Conservation (phyloP, 2,888 invertebrate species). For the Cyclophora albipunctata region DNA sequence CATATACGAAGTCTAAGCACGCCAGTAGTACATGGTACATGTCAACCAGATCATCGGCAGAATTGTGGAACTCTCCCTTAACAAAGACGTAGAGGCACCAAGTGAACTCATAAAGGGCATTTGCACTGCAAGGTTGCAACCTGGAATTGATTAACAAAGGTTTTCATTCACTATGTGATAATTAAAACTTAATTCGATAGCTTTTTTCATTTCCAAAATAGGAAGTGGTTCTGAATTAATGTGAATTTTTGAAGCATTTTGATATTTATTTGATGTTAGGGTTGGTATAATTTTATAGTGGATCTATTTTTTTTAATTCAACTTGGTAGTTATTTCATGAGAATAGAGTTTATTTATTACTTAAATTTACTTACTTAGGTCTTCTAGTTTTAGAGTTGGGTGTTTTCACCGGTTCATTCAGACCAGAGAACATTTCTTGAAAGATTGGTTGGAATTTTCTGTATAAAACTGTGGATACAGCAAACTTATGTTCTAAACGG, state of each 20-base stretch:
- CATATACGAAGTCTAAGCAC: slow-evolving; percentile 92
- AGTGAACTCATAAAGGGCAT: slow-evolving; percentile 92
- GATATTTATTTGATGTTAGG: too few relatives aligned
- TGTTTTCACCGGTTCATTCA: slow-evolving; percentile 73
- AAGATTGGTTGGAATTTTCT: slow-evolving; percentile 94
- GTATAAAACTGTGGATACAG: slow-evolving; percentile 94
- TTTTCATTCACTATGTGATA: too few relatives aligned
- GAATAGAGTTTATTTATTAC: too few relatives aligned
- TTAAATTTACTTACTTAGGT: slow-evolving; percentile 45
- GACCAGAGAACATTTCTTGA: slow-evolving; percentile 86
- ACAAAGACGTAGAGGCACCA: slow-evolving; percentile 96
- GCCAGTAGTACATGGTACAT: slow-evolving; percentile 94
- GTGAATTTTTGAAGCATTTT: too few relatives aligned
- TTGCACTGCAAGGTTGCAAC: slow-evolving; percentile 84
- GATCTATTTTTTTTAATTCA: too few relatives aligned
- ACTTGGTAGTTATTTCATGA: too few relatives aligned
- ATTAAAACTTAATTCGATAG: too few relatives aligned
- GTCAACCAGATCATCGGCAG: slow-evolving; percentile 94
- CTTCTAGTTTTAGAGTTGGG: slow-evolving; percentile 72
- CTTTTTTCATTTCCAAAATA: too few relatives aligned
- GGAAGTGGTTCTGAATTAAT: too few relatives aligned
- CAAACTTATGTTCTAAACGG: slow-evolving; percentile 90
- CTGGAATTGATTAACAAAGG: slow-evolving; percentile 47
- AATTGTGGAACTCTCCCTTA: slow-evolving; percentile 88
- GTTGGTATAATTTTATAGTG: too few relatives aligned